phyloP scores from a whole-genome alignment of 2,113 vertebrate genomes.

The Antechinus stuartii region DNA sequence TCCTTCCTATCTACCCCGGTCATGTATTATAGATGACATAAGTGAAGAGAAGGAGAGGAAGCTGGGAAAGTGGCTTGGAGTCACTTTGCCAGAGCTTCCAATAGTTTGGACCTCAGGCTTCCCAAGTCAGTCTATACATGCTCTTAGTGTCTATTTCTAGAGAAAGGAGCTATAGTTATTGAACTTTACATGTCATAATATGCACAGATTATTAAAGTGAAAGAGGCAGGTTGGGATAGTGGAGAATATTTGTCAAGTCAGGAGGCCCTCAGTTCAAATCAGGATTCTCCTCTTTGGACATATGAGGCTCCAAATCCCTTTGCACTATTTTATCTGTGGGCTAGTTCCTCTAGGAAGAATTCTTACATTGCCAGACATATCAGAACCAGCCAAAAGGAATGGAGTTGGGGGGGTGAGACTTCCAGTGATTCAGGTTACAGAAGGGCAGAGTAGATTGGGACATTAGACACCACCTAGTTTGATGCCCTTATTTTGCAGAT shows the following conservation, averaged over 20 bases:
- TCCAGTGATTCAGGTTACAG: neutral
- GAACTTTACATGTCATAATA: neutral
- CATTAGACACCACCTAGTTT: neutral
- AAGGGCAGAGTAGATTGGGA: neutral
- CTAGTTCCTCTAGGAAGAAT: neutral
- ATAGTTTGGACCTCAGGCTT: neutral
- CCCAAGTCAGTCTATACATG: too few species aligned
- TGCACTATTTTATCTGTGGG: neutral
- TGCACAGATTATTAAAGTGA: neutral
- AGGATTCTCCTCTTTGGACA: neutral
- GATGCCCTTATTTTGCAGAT: neutral
- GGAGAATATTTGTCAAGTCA: neutral
- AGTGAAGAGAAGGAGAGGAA: neutral
- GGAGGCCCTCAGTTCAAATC: neutral
- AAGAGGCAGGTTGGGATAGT: neutral
- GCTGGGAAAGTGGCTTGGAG: neutral
- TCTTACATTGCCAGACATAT: neutral
- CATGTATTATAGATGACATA: neutral
- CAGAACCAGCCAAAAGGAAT: slow-evolving; percentile 21
- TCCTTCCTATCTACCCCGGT: too few species aligned
- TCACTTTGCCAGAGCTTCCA: neutral
- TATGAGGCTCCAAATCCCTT: neutral
- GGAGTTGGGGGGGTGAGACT: slow-evolving; percentile 15
- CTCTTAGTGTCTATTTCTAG: neutral
- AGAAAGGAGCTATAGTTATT: neutral